These are phyloP conservation scores for Ichneumoninae sp. DNA, from an alignment of 2,888 invertebrate species.

Conservation along the genomic window DNA sequence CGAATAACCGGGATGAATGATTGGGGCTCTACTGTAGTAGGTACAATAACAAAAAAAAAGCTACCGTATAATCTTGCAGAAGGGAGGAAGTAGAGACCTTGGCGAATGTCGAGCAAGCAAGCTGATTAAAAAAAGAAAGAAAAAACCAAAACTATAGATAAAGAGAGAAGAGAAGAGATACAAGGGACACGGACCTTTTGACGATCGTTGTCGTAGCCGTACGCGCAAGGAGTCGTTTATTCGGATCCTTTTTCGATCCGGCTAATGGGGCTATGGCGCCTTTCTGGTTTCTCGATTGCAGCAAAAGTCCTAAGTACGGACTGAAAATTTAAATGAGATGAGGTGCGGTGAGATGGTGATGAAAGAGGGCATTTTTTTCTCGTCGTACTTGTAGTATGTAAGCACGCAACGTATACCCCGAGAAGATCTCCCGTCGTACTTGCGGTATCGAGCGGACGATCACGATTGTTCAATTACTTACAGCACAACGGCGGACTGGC, in stretches of 20 bases:
- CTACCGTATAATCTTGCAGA: constrained; percentile 28
- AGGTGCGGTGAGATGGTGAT: constrained; percentile 62
- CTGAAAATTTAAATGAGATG: constrained; percentile 74
- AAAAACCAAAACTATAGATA: constrained; percentile 54
- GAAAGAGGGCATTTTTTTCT: constrained; percentile 28
- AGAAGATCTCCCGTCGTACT: background rate
- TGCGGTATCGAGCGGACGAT: background rate
- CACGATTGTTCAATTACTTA: constrained; percentile 70
- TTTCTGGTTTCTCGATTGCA: constrained; percentile 80
- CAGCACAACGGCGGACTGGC: constrained; percentile 78
- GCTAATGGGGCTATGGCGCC: constrained; percentile 74
- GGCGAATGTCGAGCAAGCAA: constrained; percentile 51
- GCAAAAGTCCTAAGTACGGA: constrained; percentile 80
- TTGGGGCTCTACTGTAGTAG: constrained; percentile 13
- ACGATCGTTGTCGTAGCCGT: constrained; percentile 78
- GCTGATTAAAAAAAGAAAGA: constrained; percentile 39
- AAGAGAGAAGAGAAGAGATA: constrained; percentile 54
- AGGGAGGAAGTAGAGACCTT: constrained; percentile 7
- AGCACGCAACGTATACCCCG: background rate
- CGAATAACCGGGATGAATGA: constrained; percentile 26
- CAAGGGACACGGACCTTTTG: constrained; percentile 78
- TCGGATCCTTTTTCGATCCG: constrained; percentile 78
- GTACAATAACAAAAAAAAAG: constrained; percentile 22
- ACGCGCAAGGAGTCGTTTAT: constrained; percentile 79
- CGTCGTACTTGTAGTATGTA: background rate